phyloP scores from a whole-genome alignment of 2,888 invertebrate genomes.

The Tenodera sinensis region DNA sequence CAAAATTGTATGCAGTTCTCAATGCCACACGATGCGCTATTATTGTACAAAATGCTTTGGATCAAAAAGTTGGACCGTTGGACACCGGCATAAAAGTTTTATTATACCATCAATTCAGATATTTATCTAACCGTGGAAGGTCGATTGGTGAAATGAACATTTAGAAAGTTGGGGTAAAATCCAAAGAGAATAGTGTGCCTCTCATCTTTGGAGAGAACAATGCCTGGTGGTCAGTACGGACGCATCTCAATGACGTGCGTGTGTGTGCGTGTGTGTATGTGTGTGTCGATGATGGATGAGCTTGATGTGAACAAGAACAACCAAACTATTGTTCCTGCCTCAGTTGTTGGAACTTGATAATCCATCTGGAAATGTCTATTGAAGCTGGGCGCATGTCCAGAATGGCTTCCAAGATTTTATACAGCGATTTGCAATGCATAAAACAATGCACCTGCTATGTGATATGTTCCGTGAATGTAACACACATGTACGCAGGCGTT shows the following conservation, averaged over 20 bases:
- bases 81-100: no score
- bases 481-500: not conserved
- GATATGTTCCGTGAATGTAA: not conserved
- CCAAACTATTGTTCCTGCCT: not conserved
- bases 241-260: not conserved
- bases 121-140: no score
- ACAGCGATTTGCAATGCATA: not conserved
- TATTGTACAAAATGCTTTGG: no score
- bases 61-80: no score
- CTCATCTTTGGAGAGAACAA: no score
- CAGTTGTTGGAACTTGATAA: not conserved
- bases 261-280: not conserved
- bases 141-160: no score
- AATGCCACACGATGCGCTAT: no score
- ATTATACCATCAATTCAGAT: no score
- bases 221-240: not conserved
- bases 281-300: not conserved
- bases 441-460: not conserved
- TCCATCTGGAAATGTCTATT: not conserved
- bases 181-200: no score
- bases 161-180: no score
- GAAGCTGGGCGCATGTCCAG: not conserved
- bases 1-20: no score
- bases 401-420: not conserved
- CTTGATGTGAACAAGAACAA: not conserved